Conservation (phyloP, 2,797 vertebrate species). For the Gymnoscopelus braueri region DNA sequence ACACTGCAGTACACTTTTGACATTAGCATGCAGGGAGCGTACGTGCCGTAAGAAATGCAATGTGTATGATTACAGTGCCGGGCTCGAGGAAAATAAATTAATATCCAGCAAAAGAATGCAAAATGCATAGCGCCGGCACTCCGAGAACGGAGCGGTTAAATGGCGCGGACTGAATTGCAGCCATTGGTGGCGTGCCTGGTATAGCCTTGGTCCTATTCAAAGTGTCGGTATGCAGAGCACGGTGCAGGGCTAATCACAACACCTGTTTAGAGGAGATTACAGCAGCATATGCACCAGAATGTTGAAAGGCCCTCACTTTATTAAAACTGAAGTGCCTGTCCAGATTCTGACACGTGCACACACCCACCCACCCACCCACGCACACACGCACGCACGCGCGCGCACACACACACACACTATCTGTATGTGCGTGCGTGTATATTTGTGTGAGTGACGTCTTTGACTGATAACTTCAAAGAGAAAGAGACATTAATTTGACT, state of each 20-base stretch:
- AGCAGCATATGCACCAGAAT: slow-evolving; percentile 54
- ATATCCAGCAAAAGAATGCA: not conserved
- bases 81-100: no score
- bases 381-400: not conserved
- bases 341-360: slow-evolving; percentile 29
- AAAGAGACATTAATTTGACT: slow-evolving; percentile 76
- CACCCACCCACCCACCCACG: not conserved
- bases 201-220: slow-evolving; percentile 43
- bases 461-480: slow-evolving; percentile 67
- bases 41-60: no score
- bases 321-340: slow-evolving; percentile 65
- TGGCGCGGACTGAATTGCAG: slow-evolving; percentile 51
- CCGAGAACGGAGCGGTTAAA: slow-evolving; percentile 5
- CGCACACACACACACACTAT: not conserved
- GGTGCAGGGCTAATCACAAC: slow-evolving; percentile 68
- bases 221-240: slow-evolving; percentile 64
- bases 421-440: slow-evolving; percentile 7
- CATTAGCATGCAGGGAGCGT: no score
- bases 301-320: slow-evolving; percentile 63
- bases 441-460: slow-evolving; percentile 31
- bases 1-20: no score
- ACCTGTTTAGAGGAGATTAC: slow-evolving; percentile 77
- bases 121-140: not conserved
- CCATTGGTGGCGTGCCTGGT: slow-evolving; percentile 44
- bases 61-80: no score